Base-by-base conservation (phyloP, 1,140 invertebrate genomes). In the Carposina sasakii region DNA sequence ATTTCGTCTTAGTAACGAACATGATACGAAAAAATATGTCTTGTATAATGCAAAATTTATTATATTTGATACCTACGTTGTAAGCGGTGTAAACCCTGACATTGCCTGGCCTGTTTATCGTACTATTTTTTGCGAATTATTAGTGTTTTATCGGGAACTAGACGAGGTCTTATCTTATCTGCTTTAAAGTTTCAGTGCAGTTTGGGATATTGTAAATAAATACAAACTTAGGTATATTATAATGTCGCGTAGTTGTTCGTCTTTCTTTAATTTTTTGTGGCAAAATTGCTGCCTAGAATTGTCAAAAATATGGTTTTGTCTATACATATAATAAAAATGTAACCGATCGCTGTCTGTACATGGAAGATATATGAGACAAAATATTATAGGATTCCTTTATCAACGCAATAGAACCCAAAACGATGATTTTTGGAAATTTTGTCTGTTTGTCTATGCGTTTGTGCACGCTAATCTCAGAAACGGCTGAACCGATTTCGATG, bases 141-240 rank as follows among this genome's bases (percentile, higher is more conserved):
- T 76, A 76, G 75, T 67, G 55, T 71, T 76, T 81, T 81, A 81
- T 81, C 77, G 65, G 71, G 59, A 76, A 75, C 77, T 81, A 81
- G 76, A 69, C 71, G 69, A 63, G 61, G 49, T 62, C 64, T 67
- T 77, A 81, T 54, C 60, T 70, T 81, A 81, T 81, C 77, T 33
- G 40, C 52, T 73, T 74, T 77, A 75, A n/a, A 72, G 72, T 72
- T 70, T 62, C 60, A n/a, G 20, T 39, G 19, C 22, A 2, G 2
- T 6, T 34, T 16, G 33, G 1, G 33, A 2, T 34, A 15, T 15
- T 16, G 6, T 10, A 34, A 34, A 34, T 16, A 34, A 34, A n/a
- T n/a, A n/a, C n/a, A 13, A 34, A 34, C 19, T 10, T 34, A 16
- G 30, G n/a, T n/a, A n/a, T n/a, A 28, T 28, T 6, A 28, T 6